Conservation (phyloP, 2,888 invertebrate genomes). For the Pandemis corylana region DNA sequence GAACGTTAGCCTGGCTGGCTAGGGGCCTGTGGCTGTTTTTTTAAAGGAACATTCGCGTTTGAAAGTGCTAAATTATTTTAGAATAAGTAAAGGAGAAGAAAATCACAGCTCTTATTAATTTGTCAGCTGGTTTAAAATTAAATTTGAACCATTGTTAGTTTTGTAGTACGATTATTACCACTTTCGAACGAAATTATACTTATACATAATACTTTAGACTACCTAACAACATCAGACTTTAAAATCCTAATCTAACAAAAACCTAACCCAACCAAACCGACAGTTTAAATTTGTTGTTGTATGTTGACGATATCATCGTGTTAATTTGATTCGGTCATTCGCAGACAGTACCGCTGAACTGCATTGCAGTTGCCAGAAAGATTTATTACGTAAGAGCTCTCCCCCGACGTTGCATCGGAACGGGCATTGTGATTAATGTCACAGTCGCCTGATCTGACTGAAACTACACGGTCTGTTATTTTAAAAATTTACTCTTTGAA, state of each 20-base stretch:
- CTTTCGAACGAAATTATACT: too few relatives aligned
- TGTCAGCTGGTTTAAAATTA: too few relatives aligned
- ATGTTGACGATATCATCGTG: neutral
- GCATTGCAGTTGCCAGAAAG: slow-evolving; percentile 75
- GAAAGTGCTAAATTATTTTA: too few relatives aligned
- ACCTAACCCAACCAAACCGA: neutral
- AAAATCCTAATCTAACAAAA: neutral
- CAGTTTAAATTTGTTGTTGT: neutral
- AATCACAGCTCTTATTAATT: too few relatives aligned
- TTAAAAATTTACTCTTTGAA: neutral
- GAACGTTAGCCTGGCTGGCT: too few relatives aligned
- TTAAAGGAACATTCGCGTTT: too few relatives aligned
- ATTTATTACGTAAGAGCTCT: slow-evolving; percentile 70
- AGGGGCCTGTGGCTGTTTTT: too few relatives aligned
- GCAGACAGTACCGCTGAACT: slow-evolving; percentile 61
- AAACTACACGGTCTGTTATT: slow-evolving; percentile 7
- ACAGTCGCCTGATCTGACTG: slow-evolving; percentile 64
- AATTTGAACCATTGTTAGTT: too few relatives aligned
- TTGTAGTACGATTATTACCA: too few relatives aligned
- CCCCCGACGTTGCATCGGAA: slow-evolving; percentile 66
- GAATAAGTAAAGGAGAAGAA: too few relatives aligned
- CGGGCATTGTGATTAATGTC: slow-evolving; percentile 72
- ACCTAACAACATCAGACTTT: too few relatives aligned
- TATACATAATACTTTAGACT: too few relatives aligned
- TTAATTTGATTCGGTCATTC: slow-evolving; percentile 51